phyloP scores from a whole-genome alignment of 1,140 invertebrate genomes.

The Temnothorax longispinosus region DNA sequence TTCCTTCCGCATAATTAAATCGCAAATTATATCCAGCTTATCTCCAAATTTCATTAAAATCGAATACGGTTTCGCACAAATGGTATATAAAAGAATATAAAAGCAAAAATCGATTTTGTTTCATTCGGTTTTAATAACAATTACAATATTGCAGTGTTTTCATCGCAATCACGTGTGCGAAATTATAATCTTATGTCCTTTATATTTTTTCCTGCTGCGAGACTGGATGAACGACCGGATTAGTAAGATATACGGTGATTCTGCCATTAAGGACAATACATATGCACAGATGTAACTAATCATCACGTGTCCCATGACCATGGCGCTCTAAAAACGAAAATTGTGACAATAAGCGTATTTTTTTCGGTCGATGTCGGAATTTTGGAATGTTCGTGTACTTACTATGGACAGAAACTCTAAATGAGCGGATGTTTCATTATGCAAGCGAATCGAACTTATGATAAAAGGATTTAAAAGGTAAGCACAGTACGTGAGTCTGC shows the following conservation, averaged over 20 bases:
- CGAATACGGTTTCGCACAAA: neutral
- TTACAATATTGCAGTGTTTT: neutral
- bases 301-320: slow-evolving; percentile 70
- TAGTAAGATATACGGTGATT: slow-evolving; percentile 79
- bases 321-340: slow-evolving; percentile 65
- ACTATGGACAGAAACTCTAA: slow-evolving; percentile 79
- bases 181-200: slow-evolving; percentile 11
- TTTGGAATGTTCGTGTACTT: slow-evolving; percentile 60
- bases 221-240: slow-evolving; percentile 67
- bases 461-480: slow-evolving; percentile 86
- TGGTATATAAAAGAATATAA: neutral
- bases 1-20: slow-evolving; percentile 1
- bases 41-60: neutral
- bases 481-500: slow-evolving; percentile 84
- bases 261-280: slow-evolving; percentile 76
- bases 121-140: slow-evolving; percentile 16
- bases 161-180: neutral
- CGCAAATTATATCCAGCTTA: neutral
- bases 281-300: slow-evolving; percentile 76
- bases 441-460: slow-evolving; percentile 74
- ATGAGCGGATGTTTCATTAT: slow-evolving; percentile 67
- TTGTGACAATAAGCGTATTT: neutral
- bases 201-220: slow-evolving; percentile 29
- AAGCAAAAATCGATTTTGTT: neutral
- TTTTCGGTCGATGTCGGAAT: neutral